These are phyloP conservation scores for Parascotia fuliginaria DNA, from an alignment of 2,888 invertebrate species.

Conservation along the genomic window DNA sequence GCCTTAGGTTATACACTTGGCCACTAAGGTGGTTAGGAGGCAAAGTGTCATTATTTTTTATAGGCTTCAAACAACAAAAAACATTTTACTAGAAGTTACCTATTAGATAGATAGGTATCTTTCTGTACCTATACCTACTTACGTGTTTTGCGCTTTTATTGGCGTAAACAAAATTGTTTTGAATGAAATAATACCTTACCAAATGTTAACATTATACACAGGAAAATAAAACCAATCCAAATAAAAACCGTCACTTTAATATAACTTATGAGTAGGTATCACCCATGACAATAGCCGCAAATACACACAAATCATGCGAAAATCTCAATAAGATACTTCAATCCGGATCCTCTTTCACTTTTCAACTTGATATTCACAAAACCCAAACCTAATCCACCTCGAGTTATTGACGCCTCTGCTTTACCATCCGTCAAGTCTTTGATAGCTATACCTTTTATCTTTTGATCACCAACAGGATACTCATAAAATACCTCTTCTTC, in stretches of 20 bases:
- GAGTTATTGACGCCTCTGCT: conserved; percentile 60
- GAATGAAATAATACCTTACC: too few species aligned
- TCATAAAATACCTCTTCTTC: conserved; percentile 56
- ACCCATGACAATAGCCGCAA: not conserved
- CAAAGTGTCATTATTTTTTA: too few species aligned
- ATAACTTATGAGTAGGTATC: not conserved
- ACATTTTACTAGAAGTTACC: too few species aligned
- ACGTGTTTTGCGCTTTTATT: too few species aligned
- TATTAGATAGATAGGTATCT: too few species aligned
- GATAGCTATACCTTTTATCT: conserved; percentile 56
- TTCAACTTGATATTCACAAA: conserved; percentile 68
- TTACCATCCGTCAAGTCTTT: conserved; percentile 52
- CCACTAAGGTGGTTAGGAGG: too few species aligned
- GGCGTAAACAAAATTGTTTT: too few species aligned
- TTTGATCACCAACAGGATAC: conserved; percentile 58
- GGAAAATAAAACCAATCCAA: not conserved
- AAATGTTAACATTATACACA: too few species aligned
- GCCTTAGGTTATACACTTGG: too few species aligned
- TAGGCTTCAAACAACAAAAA: too few species aligned
- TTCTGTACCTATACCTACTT: too few species aligned
- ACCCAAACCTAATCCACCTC: conserved; percentile 66
- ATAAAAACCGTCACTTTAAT: not conserved
- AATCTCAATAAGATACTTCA: conserved; percentile 62
- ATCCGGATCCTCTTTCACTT: conserved; percentile 66
- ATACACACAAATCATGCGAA: conserved; percentile 32